Conservation (phyloP, 2,113 vertebrate genomes). For the Plecturocebus donacophilus region DNA sequence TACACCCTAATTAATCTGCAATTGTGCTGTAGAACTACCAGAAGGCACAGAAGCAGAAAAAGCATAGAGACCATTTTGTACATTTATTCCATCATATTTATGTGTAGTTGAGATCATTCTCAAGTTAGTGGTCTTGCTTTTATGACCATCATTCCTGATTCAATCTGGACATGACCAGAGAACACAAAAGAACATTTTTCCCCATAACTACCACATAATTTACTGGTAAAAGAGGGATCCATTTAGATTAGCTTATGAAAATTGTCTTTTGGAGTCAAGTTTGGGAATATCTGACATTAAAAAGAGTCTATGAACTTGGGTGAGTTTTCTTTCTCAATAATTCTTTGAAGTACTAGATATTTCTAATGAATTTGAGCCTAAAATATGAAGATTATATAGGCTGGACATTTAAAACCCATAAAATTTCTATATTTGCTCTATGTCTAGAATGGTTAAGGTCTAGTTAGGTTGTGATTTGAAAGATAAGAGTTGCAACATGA, state of each 20-base stretch:
- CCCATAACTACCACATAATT: not conserved
- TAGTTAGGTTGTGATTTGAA: not conserved
- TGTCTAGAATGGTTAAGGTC: conserved; percentile 2
- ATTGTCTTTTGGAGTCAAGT: not conserved
- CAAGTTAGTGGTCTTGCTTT: conserved; percentile 1
- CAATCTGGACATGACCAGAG: not conserved
- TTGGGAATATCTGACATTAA: not conserved
- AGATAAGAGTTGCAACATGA: not conserved
- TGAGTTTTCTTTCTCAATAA: not conserved
- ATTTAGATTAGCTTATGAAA: conserved; percentile 8
- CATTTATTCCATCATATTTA: not conserved
- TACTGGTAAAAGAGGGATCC: not conserved
- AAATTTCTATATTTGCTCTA: not conserved
- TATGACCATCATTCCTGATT: not conserved
- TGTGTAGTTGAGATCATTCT: not conserved
- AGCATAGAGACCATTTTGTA: not conserved
- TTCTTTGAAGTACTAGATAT: conserved; percentile 8
- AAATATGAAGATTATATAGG: not conserved
- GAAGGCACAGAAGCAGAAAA: not conserved
- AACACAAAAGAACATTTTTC: not conserved
- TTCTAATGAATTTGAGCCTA: conserved; percentile 25
- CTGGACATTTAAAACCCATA: not conserved
- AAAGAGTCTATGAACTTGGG: conserved; percentile 9
- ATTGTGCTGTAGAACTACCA: not conserved
- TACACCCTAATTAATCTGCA: not conserved